phyloP scores from a whole-genome alignment of 35 echinoderm and acorn worm species.

The Lytechinus variegatus region DNA sequence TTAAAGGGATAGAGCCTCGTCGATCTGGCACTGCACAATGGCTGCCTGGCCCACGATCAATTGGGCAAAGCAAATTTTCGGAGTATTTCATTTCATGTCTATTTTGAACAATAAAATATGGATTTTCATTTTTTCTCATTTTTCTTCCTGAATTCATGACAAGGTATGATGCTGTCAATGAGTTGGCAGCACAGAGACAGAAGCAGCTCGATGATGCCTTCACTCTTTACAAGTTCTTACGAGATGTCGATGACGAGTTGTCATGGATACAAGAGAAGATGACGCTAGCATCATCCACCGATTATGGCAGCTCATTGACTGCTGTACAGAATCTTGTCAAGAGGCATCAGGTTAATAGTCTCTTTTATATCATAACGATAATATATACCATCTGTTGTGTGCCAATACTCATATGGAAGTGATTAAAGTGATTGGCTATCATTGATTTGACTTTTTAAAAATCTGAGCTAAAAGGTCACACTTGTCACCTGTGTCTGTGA shows the following conservation, averaged over 20 bases:
- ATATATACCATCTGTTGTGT: too few species aligned
- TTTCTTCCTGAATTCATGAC: not conserved
- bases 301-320: slow-evolving; percentile 68
- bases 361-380: not conserved
- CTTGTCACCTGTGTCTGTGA: too few species aligned
- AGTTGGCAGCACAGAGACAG: slow-evolving; percentile 41
- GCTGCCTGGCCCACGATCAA: too few species aligned
- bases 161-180: slow-evolving; percentile 69
- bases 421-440: too few species aligned
- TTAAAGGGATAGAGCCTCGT: too few species aligned
- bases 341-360: slow-evolving; percentile 78
- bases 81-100: too few species aligned
- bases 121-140: not conserved
- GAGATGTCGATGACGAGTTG: slow-evolving; percentile 89
- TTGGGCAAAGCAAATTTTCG: too few species aligned
- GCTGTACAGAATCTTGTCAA: slow-evolving; percentile 75
- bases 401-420: too few species aligned
- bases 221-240: slow-evolving; percentile 66
- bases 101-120: too few species aligned
- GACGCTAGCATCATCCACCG: slow-evolving; percentile 49
- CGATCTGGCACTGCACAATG: too few species aligned
- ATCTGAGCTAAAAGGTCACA: too few species aligned
- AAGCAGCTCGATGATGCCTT: slow-evolving; percentile 65
- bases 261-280: slow-evolving; percentile 92
- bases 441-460: too few species aligned